A percentile compares a stretch with the other conserved stretches of the same genome.
phyloP scores from a whole-genome alignment of 2,888 invertebrate species.

The Apodemia duryi region DNA sequence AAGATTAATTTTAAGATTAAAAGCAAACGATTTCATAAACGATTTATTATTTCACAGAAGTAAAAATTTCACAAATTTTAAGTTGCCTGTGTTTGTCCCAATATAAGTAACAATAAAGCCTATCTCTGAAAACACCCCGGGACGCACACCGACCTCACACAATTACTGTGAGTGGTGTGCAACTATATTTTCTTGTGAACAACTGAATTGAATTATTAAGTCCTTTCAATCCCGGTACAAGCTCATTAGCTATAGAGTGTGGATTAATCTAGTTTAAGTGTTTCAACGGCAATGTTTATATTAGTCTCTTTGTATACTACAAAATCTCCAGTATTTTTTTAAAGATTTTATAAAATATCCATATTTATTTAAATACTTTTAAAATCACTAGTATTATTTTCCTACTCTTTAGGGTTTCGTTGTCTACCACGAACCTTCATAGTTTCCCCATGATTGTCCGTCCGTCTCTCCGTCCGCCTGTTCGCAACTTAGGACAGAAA shows the following conservation, averaged over 20 bases:
- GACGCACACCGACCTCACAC: not conserved
- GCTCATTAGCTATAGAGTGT: constrained; percentile 1
- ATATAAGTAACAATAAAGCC: not conserved
- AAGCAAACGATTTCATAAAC: too few relatives aligned
- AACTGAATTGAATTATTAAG: constrained; percentile 9
- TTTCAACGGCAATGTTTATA: not conserved
- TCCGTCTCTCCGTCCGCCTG: too few relatives aligned
- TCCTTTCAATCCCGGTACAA: constrained; percentile 1
- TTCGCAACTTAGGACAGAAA: too few relatives aligned
- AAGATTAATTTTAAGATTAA: too few relatives aligned
- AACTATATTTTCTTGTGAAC: constrained; percentile 1
- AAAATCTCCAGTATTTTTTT: not conserved
- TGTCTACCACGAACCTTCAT: too few relatives aligned
- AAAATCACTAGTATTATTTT: too few relatives aligned
- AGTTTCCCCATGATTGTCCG: too few relatives aligned
- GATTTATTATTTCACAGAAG: not conserved
- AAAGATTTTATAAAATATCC: too few relatives aligned
- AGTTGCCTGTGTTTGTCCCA: not conserved
- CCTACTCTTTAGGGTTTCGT: too few relatives aligned
- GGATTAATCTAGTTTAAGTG: constrained; percentile 1
- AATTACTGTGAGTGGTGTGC: constrained; percentile 1
- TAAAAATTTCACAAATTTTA: not conserved
- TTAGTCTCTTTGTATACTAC: not conserved
- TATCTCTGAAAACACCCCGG: not conserved
- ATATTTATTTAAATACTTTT: too few relatives aligned